Conservation (phyloP, 2,888 invertebrate genomes). For the Eurois occulta region DNA sequence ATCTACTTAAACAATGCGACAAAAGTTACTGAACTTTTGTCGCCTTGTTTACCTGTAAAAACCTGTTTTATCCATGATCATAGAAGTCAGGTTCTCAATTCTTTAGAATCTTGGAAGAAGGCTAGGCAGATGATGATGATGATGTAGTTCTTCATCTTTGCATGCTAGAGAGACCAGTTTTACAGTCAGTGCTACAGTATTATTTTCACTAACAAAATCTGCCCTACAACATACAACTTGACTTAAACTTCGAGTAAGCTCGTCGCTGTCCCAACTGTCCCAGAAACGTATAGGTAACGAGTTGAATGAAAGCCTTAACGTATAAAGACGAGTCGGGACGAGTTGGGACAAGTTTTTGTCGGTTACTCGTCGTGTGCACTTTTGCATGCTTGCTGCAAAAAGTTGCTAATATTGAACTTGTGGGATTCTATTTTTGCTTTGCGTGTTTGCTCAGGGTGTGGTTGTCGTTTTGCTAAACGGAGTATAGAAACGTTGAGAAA, state of each 20-base stretch:
- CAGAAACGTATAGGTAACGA: conserved; percentile 52
- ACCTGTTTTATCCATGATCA: background rate
- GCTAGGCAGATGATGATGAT: background rate
- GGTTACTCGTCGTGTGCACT: conserved; percentile 37
- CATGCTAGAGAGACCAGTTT: background rate
- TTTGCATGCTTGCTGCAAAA: conserved; percentile 43
- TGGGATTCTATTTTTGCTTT: conserved; percentile 8
- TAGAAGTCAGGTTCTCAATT: background rate
- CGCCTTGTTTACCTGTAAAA: background rate
- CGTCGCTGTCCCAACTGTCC: conserved; percentile 16
- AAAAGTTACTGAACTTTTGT: too few species aligned
- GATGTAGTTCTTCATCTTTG: background rate
- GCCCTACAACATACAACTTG: conserved; percentile 13
- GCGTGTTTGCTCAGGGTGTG: background rate
- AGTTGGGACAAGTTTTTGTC: conserved; percentile 55
- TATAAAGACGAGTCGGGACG: conserved; percentile 46
- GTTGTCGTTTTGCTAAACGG: background rate
- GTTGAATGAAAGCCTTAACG: conserved; percentile 54
- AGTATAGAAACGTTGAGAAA: background rate
- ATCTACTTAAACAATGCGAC: too few species aligned
- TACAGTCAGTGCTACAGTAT: background rate
- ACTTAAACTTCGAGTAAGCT: conserved; percentile 18
- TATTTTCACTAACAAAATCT: background rate
- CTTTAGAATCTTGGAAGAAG: background rate
- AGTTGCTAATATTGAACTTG: conserved; percentile 48